A percentile compares a stretch with the other conserved stretches of the same genome.
phyloP scores from a whole-genome alignment of 2,113 vertebrate species.

The Ursus arctos region DNA sequence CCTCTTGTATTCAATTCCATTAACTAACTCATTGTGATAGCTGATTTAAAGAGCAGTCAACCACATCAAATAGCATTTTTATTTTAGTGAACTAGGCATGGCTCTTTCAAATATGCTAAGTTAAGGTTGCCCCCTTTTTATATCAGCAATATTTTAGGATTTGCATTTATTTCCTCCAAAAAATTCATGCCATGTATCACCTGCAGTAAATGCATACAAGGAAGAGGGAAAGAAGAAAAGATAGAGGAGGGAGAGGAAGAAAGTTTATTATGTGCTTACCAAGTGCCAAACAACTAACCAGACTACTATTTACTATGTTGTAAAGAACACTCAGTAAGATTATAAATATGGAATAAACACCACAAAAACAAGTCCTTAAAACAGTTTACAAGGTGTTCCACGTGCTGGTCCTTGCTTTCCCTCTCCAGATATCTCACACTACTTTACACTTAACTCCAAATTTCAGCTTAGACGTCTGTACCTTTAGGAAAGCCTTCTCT shows the following conservation, averaged over 20 bases:
- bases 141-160: neutral
- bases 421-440: neutral
- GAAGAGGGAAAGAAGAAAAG: neutral
- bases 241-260: neutral
- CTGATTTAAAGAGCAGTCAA: constrained; percentile 6
- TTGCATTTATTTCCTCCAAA: neutral
- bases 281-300: neutral
- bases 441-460: neutral
- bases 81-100: neutral
- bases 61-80: neutral
- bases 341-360: neutral
- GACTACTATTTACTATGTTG: neutral
- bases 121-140: neutral
- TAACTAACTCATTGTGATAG: neutral
- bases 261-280: neutral
- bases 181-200: neutral
- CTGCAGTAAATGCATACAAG: neutral
- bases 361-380: neutral
- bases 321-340: neutral
- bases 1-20: neutral
- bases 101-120: constrained; percentile 33
- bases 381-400: neutral
- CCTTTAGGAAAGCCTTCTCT: constrained; percentile 28
- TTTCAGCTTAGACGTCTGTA: neutral
- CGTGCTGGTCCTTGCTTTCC: neutral